These are phyloP conservation scores for Orthonychiurus folsomi DNA, from an alignment of 2,888 invertebrate species.

Conservation along the genomic window DNA sequence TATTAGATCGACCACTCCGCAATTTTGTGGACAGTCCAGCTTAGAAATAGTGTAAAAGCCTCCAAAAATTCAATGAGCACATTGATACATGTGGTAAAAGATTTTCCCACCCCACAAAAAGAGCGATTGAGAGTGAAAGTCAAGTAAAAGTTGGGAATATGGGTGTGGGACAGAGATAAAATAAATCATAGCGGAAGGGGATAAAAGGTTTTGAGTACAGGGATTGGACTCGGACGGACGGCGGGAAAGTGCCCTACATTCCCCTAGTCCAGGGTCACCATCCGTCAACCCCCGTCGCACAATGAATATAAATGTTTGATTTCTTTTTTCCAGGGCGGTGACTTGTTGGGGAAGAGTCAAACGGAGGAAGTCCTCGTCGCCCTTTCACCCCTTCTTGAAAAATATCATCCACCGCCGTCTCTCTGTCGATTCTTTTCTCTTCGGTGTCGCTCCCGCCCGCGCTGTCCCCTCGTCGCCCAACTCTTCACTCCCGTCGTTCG, in stretches of 20 bases:
- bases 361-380: constrained; percentile 49
- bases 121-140: too few relatives aligned
- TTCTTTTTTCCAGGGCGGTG: constrained; percentile 41
- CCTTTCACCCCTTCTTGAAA: constrained; percentile 59
- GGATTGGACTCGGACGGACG: too few relatives aligned
- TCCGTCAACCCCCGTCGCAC: too few relatives aligned
- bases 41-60: too few relatives aligned
- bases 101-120: too few relatives aligned
- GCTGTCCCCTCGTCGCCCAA: constrained; percentile 59
- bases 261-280: neutral
- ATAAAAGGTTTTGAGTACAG: neutral
- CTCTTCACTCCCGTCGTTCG: constrained; percentile 64
- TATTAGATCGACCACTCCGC: too few relatives aligned
- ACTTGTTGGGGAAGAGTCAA: constrained; percentile 47
- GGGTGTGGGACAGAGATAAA: neutral
- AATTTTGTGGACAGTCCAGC: too few relatives aligned
- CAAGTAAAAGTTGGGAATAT: too few relatives aligned
- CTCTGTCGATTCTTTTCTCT: constrained; percentile 55
- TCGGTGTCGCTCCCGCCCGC: constrained; percentile 58
- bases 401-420: constrained; percentile 53
- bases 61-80: too few relatives aligned
- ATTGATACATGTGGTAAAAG: too few relatives aligned
- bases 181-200: neutral
- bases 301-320: constrained; percentile 2
- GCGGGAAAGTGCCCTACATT: too few relatives aligned